A percentile compares a stretch with the other conserved stretches of the same genome.
Evolutionary conservation across 2,888 invertebrate genomes (phyloP).

Genomic region (Trissonchulus sp.): DNA sequence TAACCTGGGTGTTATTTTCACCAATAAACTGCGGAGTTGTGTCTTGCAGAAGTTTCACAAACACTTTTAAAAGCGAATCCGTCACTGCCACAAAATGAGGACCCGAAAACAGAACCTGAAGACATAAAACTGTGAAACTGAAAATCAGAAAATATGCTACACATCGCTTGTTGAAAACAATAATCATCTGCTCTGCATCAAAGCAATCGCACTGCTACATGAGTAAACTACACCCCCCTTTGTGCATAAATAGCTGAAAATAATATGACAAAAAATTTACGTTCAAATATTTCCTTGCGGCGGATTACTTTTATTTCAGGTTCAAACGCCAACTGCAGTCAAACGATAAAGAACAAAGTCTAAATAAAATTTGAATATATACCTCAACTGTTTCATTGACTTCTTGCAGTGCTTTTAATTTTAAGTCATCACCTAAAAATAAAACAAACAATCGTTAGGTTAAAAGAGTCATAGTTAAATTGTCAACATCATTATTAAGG

Average conservation of each 20-base stretch:
- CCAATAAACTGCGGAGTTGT: conserved; percentile 92
- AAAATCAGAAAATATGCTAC: conserved; percentile 27
- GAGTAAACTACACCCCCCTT: too few relatives aligned
- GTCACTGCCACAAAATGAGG: conserved; percentile 79
- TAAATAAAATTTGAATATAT: too few relatives aligned
- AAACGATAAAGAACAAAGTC: too few relatives aligned
- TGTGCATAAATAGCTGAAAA: too few relatives aligned
- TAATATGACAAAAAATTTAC: too few relatives aligned
- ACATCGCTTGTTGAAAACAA: neutral
- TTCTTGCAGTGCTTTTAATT: conserved; percentile 88
- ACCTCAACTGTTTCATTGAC: conserved; percentile 94
- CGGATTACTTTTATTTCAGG: too few relatives aligned
- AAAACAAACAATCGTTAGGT: too few relatives aligned
- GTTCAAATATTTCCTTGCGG: too few relatives aligned
- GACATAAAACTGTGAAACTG: conserved; percentile 55
- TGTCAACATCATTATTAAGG: too few relatives aligned
- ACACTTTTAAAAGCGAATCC: conserved; percentile 80
- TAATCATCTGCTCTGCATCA: neutral
- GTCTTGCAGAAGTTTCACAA: conserved; percentile 82
- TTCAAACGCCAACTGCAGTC: too few relatives aligned
- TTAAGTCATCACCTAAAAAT: conserved; percentile 75
- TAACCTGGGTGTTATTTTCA: conserved; percentile 79
- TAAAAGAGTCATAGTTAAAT: too few relatives aligned
- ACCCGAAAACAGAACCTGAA: conserved; percentile 77
- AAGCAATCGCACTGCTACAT: neutral